A percentile compares a stretch with the other conserved stretches of the same genome.
Evolutionary conservation across 2,113 vertebrate genomes (phyloP).

Genomic region (Macaca nemestrina): DNA sequence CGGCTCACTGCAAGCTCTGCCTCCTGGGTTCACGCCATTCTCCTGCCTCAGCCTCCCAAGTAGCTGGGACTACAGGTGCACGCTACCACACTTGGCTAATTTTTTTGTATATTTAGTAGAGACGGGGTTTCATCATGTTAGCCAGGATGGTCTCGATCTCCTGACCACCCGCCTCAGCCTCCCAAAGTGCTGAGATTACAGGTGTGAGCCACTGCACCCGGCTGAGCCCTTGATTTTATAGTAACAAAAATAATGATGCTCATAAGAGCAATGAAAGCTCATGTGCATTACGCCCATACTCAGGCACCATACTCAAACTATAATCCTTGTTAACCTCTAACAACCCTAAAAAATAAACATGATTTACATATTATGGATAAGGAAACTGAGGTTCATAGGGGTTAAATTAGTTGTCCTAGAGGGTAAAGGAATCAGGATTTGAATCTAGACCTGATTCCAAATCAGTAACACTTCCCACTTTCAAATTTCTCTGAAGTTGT

Average conservation of each 20-base stretch:
- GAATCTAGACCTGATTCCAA: not conserved
- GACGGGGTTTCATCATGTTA: too few species aligned
- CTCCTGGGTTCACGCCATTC: too few species aligned
- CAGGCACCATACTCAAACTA: not conserved
- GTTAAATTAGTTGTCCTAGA: not conserved
- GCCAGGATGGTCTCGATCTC: too few species aligned
- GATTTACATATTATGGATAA: too few species aligned
- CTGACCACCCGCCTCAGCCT: too few species aligned
- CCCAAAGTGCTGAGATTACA: too few species aligned
- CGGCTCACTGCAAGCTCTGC: too few species aligned
- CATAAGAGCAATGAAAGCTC: not conserved
- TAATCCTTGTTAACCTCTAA: not conserved
- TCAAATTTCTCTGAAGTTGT: not conserved
- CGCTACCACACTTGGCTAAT: too few species aligned
- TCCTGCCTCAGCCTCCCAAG: too few species aligned
- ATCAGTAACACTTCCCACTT: not conserved
- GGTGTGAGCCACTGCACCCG: too few species aligned
- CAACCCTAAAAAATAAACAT: not conserved
- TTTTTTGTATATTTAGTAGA: too few species aligned
- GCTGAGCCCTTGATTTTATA: not conserved
- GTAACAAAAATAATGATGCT: not conserved
- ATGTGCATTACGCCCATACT: not conserved
- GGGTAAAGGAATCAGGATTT: not conserved
- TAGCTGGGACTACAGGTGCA: too few species aligned
- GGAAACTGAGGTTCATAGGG: not conserved